phyloP scores from a whole-genome alignment of 2,113 vertebrate species.

The rat (Rattus norvegicus) region DNA sequence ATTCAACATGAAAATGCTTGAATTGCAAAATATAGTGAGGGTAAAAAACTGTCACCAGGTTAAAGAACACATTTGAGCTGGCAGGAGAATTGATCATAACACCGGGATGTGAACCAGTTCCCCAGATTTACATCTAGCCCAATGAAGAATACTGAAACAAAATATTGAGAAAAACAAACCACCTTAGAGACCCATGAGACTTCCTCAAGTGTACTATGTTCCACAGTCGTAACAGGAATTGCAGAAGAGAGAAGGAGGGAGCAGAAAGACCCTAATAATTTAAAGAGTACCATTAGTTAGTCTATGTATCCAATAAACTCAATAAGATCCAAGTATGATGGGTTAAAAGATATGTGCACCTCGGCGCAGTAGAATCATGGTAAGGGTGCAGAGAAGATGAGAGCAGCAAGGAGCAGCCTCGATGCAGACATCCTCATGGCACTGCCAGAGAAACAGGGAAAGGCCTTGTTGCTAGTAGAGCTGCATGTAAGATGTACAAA shows the following conservation, averaged over 20 bases:
- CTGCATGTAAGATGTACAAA: neutral
- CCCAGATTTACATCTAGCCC: neutral
- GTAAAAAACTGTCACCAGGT: neutral
- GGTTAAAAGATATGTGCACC: neutral
- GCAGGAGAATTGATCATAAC: neutral
- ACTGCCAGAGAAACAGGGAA: neutral
- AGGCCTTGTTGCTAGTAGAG: neutral
- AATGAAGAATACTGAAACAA: neutral
- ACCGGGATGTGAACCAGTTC: neutral
- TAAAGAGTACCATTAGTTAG: neutral
- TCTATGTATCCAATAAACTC: neutral
- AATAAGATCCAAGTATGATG: neutral
- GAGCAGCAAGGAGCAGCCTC: neutral
- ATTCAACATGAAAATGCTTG: neutral
- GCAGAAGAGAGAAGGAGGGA: neutral
- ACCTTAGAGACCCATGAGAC: neutral
- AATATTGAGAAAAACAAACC: neutral
- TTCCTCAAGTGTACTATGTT: neutral
- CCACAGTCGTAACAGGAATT: neutral
- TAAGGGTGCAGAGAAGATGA: neutral
- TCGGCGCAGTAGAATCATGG: neutral
- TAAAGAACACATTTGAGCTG: constrained; percentile 20
- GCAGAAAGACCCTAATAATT: neutral
- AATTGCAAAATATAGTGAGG: constrained; percentile 20
- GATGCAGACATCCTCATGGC: neutral